Evolutionary conservation across 2,888 invertebrate species (phyloP).

Genomic region (Heliconius cydno): DNA sequence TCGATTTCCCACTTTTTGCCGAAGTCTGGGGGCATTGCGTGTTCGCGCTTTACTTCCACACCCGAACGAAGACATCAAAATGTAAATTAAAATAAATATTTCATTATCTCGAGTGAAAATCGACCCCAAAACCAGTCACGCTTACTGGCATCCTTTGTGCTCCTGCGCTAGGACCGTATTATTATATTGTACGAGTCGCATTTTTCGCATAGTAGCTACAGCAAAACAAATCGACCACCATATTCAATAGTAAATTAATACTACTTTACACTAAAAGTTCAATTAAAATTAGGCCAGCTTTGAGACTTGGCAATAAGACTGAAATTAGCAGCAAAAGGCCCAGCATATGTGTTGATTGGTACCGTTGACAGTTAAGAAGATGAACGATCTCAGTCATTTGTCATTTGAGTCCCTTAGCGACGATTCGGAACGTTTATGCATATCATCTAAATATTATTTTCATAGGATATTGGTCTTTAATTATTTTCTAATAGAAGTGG

Average conservation of each 20-base stretch:
- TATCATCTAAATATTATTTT: slow-evolving; percentile 35
- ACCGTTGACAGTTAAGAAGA: slow-evolving; percentile 80
- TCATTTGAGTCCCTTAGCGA: slow-evolving; percentile 69
- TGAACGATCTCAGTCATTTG: slow-evolving; percentile 79
- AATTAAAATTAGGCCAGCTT: slow-evolving; percentile 17
- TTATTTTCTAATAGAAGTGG: background rate
- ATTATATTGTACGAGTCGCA: no score
- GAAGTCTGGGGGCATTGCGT: no score
- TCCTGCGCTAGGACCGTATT: no score
- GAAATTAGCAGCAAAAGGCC: slow-evolving; percentile 50
- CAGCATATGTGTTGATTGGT: slow-evolving; percentile 78
- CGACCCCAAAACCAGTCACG: no score
- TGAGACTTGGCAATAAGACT: slow-evolving; percentile 25
- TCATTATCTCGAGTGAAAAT: no score
- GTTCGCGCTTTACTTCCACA: no score
- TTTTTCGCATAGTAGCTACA: slow-evolving; percentile 40
- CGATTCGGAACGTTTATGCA: slow-evolving; percentile 57
- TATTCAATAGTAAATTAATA: background rate
- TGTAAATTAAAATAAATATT: no score
- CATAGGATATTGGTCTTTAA: slow-evolving; percentile 40
- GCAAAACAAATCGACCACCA: slow-evolving; percentile 37
- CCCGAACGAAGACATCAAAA: no score
- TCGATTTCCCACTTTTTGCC: no score
- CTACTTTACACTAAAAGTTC: slow-evolving; percentile 10
- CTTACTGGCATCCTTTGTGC: no score